These are phyloP conservation scores for Nephrotoma appendiculata DNA, from an alignment of 2,888 invertebrate genomes.

Conservation along the genomic window DNA sequence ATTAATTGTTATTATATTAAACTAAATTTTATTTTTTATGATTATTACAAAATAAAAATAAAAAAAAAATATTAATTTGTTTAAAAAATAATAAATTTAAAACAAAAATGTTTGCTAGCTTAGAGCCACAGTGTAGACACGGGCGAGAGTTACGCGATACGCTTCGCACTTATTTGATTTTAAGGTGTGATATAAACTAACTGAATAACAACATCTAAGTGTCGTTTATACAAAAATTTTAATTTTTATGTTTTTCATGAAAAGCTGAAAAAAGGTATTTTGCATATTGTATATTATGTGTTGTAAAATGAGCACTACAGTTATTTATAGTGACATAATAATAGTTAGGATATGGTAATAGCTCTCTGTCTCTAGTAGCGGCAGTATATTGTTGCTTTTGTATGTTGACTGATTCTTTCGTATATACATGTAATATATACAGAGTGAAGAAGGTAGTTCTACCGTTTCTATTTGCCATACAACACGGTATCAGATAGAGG, in stretches of 20 bases:
- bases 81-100: neutral
- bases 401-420: neutral
- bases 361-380: neutral
- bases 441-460: neutral
- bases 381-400: neutral
- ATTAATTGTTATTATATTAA: neutral
- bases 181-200: neutral
- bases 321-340: conserved; percentile 1
- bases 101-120: neutral
- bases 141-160: neutral
- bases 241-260: neutral
- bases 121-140: neutral
- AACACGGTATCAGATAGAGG: neutral
- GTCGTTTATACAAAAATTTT: neutral
- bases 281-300: neutral
- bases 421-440: neutral
- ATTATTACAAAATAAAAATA: neutral
- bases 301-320: neutral
- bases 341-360: neutral
- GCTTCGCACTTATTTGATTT: neutral
- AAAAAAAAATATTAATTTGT: neutral
- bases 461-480: neutral
- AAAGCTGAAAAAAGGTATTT: neutral
- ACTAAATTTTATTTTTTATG: neutral
- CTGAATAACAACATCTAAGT: neutral